phyloP scores from a whole-genome alignment of 2,888 invertebrate genomes.

The Tinea pellionella region DNA sequence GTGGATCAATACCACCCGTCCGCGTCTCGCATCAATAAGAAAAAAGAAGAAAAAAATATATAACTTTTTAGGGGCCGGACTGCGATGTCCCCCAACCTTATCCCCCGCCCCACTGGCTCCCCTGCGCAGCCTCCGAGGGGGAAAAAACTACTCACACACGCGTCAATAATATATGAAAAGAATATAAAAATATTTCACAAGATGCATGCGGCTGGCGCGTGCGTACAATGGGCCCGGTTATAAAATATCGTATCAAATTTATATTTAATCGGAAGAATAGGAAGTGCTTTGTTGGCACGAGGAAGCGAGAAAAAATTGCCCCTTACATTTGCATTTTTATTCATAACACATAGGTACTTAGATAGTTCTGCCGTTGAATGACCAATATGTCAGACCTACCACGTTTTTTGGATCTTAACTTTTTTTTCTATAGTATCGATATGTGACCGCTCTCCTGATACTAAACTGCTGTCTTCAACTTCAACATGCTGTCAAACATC shows the following conservation, averaged over 20 bases:
- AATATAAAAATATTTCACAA: conserved; percentile 38
- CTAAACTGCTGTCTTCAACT: too few species aligned
- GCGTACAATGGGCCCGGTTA: conserved; percentile 45
- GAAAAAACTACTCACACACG: conserved; percentile 27
- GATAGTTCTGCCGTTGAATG: too few species aligned
- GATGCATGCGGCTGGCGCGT: conserved; percentile 43
- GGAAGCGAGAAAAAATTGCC: conserved; percentile 37
- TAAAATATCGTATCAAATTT: conserved; percentile 54
- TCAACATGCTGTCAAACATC: too few species aligned
- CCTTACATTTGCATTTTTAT: conserved; percentile 5
- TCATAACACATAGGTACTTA: too few species aligned
- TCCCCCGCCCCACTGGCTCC: conserved; percentile 20
- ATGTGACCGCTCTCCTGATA: too few species aligned
- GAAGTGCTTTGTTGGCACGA: conserved; percentile 49
- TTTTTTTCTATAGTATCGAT: too few species aligned
- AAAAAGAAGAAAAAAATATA: conserved; percentile 68
- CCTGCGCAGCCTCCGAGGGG: conserved; percentile 23
- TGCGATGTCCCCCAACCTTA: conserved; percentile 31
- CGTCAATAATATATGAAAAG: conserved; percentile 36
- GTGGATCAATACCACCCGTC: conserved; percentile 58
- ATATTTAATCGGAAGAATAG: conserved; percentile 52
- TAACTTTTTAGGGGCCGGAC: conserved; percentile 66
- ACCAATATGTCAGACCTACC: too few species aligned
- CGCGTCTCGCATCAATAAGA: conserved; percentile 65
- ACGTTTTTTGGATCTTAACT: too few species aligned